These are phyloP conservation scores for Tenebrosternarchus preto DNA, from an alignment of 2,113 vertebrate genomes.

Conservation along the genomic window DNA sequence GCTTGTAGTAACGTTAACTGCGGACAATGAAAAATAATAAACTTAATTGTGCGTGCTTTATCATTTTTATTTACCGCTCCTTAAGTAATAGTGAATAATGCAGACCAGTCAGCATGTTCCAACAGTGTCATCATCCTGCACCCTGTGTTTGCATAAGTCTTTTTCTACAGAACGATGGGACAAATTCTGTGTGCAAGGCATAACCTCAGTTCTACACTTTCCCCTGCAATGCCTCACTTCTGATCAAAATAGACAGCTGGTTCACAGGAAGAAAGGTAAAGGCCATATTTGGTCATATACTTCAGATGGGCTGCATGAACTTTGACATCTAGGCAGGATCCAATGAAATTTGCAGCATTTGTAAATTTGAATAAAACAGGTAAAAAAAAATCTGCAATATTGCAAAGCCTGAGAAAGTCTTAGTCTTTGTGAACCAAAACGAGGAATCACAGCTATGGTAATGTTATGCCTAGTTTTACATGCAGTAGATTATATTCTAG, in stretches of 20 bases:
- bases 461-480: too few relatives aligned
- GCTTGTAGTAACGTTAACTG: too few relatives aligned
- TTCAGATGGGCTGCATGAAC: neutral
- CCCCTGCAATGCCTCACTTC: too few relatives aligned
- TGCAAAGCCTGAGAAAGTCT: neutral
- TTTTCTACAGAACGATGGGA: neutral
- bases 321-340: neutral
- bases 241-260: neutral
- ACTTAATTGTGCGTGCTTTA: too few relatives aligned
- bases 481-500: too few relatives aligned
- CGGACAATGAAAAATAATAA: too few relatives aligned
- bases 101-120: neutral
- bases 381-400: too few relatives aligned
- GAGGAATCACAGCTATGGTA: neutral
- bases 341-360: neutral
- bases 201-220: neutral
- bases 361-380: neutral
- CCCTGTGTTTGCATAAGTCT: slow-evolving; percentile 35
- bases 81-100: too few relatives aligned
- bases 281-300: neutral
- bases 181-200: neutral
- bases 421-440: neutral
- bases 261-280: neutral
- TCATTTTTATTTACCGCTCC: too few relatives aligned
- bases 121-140: slow-evolving; percentile 12